phyloP scores from a whole-genome alignment of 2,888 invertebrate species.

The Drosophila subsilvestris region DNA sequence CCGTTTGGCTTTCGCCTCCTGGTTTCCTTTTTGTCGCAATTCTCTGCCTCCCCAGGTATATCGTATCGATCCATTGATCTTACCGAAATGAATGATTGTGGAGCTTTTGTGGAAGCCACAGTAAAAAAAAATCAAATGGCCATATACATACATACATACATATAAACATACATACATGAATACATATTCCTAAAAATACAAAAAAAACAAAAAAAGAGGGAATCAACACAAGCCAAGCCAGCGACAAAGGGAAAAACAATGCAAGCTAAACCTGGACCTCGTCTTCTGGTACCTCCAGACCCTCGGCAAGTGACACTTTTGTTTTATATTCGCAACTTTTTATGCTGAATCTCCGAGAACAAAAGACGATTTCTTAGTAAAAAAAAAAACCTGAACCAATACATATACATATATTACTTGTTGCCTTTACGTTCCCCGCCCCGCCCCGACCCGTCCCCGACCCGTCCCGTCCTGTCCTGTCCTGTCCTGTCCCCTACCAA shows the following conservation, averaged over 20 bases:
- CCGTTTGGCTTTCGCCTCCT: conserved; percentile 34
- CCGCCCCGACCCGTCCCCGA: not conserved
- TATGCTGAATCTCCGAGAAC: conserved; percentile 70
- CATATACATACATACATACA: conserved; percentile 23
- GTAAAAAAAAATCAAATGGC: conserved; percentile 53
- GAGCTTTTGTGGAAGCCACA: conserved; percentile 45
- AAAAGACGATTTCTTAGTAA: conserved; percentile 75
- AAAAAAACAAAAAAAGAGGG: conserved; percentile 28
- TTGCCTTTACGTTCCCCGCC: conserved; percentile 17
- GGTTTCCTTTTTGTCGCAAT: conserved; percentile 67
- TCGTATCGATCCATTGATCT: conserved; percentile 78
- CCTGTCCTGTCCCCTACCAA: not conserved
- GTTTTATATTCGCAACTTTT: conserved; percentile 79
- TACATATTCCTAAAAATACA: conserved; percentile 28
- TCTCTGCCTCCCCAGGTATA: conserved; percentile 46
- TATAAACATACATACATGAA: conserved; percentile 16
- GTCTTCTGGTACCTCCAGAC: conserved; percentile 46
- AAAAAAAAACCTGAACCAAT: conserved; percentile 46
- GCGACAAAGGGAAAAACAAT: conserved; percentile 62
- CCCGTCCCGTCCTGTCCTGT: no score
- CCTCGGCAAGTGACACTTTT: conserved; percentile 78
- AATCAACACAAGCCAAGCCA: conserved; percentile 31
- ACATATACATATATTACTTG: conserved; percentile 37
- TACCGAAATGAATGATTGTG: conserved; percentile 79
- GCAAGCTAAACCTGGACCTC: conserved; percentile 52